Percentiles rank a stretch among this genome's conserved stretches.
Conservation (phyloP, 2,113 vertebrate species). For the Leucopsar rothschildi region DNA sequence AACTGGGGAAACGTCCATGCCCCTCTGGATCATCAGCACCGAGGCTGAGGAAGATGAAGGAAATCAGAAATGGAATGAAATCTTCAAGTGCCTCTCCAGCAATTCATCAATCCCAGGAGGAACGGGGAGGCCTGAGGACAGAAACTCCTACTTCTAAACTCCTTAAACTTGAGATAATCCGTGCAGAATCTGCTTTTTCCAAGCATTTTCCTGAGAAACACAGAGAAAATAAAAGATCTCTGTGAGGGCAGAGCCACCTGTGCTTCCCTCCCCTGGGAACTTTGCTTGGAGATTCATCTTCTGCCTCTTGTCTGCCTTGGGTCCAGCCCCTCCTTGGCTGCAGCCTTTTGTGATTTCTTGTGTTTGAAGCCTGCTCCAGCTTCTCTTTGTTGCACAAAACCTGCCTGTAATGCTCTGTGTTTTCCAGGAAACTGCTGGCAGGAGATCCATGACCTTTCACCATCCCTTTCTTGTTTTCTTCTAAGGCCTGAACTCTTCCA, state of each 20-base stretch:
- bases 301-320: background rate
- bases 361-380: background rate
- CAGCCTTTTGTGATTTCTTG: background rate
- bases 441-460: background rate
- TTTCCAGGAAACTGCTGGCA: background rate
- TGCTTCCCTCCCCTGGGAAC: background rate
- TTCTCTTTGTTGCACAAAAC: background rate
- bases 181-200: fast-evolving
- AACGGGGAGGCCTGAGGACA: background rate
- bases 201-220: background rate
- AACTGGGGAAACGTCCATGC: background rate
- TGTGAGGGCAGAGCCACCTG: background rate
- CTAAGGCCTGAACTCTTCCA: background rate
- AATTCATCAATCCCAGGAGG: background rate
- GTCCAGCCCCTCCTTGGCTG: background rate
- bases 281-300: background rate
- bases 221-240: background rate
- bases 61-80: background rate
- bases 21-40: background rate
- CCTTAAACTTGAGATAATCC: background rate
- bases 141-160: background rate
- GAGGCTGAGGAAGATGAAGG: background rate
- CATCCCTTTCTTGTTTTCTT: background rate
- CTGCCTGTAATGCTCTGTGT: fast-evolving
- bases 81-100: background rate